Conservation (phyloP, 2,888 invertebrate genomes). For the Mythimna pallens region DNA sequence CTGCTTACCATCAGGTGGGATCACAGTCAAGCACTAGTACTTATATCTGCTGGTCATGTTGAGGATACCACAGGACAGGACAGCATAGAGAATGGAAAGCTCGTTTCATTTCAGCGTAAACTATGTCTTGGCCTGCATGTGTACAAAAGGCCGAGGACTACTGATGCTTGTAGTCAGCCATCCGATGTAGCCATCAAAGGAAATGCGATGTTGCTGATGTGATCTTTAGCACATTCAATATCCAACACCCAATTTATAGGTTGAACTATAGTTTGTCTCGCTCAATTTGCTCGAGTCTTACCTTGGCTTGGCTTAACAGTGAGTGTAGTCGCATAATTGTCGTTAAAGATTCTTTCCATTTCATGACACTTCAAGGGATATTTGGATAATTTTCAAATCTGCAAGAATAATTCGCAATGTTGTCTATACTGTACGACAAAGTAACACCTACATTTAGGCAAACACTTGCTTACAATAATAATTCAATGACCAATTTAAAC, state of each 20-base stretch:
- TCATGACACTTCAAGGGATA: not conserved
- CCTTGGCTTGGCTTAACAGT: too few relatives aligned
- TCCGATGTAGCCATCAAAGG: not conserved
- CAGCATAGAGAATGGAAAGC: not conserved
- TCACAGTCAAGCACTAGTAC: too few relatives aligned
- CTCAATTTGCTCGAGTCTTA: not conserved
- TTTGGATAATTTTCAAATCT: not conserved
- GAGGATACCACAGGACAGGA: too few relatives aligned
- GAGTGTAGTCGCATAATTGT: too few relatives aligned
- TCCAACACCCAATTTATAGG: not conserved
- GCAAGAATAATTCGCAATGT: not conserved
- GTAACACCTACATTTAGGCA: not conserved
- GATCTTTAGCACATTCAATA: not conserved
- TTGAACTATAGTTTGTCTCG: not conserved
- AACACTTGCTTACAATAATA: not conserved
- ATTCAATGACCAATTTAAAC: not conserved
- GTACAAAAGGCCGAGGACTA: not conserved
- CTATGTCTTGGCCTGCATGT: not conserved
- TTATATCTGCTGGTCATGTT: not conserved
- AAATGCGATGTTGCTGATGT: not conserved
- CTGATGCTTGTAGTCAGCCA: not conserved
- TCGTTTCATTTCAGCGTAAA: not conserved
- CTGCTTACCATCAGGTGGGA: too few relatives aligned
- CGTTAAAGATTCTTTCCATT: not conserved
- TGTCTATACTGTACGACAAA: not conserved